These are phyloP conservation scores for Allobates femoralis DNA, from an alignment of 2,797 vertebrate species.

Conservation along the genomic window DNA sequence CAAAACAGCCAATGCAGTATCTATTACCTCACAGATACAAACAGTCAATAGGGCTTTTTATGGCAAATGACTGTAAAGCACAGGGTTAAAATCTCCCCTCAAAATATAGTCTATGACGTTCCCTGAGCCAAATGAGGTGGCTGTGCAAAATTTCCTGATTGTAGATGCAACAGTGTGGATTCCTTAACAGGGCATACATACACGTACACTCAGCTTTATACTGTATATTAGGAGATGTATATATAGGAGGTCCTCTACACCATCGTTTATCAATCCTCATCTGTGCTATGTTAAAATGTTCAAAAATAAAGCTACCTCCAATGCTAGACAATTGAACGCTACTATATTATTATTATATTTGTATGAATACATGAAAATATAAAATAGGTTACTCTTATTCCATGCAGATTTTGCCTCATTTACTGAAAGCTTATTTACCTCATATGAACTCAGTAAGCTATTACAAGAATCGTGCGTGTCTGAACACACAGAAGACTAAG, in stretches of 20 bases:
- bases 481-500: constrained; percentile 20
- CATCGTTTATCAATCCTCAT: background rate
- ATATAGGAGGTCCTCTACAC: background rate
- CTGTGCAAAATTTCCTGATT: too few species aligned
- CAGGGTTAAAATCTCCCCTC: too few species aligned
- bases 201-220: too few species aligned
- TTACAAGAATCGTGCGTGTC: constrained; percentile 20
- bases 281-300: background rate
- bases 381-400: constrained; percentile 25
- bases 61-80: too few species aligned
- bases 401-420: constrained; percentile 39
- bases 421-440: constrained; percentile 46
- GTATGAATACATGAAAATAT: constrained; percentile 1
- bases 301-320: background rate
- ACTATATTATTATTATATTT: constrained; percentile 23
- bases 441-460: constrained; percentile 44
- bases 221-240: too few species aligned
- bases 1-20: too few species aligned
- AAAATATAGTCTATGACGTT: too few species aligned
- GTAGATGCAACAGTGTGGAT: too few species aligned
- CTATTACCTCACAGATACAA: too few species aligned
- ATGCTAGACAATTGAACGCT: background rate
- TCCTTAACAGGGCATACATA: too few species aligned
- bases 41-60: too few species aligned
- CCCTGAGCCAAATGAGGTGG: too few species aligned